Evolutionary conservation across 2,113 vertebrate genomes (phyloP).

Genomic region (Sarotherodon lohbergeri): DNA sequence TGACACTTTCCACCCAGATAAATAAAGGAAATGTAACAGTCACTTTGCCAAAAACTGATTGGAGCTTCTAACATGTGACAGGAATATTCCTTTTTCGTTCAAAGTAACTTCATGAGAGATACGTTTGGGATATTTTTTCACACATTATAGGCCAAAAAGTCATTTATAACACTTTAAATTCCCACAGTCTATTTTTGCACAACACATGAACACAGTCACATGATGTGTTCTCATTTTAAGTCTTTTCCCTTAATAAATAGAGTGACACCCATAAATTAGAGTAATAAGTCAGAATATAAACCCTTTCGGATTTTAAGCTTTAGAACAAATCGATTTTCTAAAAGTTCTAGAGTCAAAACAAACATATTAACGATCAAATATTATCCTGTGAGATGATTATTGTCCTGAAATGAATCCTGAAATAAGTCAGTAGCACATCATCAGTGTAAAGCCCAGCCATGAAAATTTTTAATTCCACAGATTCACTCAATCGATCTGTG

Average conservation of each 20-base stretch:
- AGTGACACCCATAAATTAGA: not conserved
- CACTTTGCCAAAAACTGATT: not conserved
- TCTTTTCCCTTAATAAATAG: not conserved
- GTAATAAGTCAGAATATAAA: not conserved
- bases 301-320: not conserved
- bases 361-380: not conserved
- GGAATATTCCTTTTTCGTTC: not conserved
- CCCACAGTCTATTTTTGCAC: not conserved
- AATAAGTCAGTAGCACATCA: not conserved
- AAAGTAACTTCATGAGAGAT: not conserved
- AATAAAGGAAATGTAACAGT: not conserved
- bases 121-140: not conserved
- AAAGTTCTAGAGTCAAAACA: not conserved
- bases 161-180: not conserved
- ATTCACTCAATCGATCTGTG: slow-evolving; percentile 6
- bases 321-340: not conserved
- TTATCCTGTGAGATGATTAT: not conserved
- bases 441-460: not conserved
- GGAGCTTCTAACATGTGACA: not conserved
- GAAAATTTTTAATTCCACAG: not conserved
- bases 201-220: not conserved
- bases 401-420: not conserved
- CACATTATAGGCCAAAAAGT: not conserved
- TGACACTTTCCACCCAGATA: not conserved
- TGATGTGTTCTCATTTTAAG: not conserved